Conservation (phyloP, 2,113 vertebrate genomes). For the Rhinopomastus cyanomelas region DNA sequence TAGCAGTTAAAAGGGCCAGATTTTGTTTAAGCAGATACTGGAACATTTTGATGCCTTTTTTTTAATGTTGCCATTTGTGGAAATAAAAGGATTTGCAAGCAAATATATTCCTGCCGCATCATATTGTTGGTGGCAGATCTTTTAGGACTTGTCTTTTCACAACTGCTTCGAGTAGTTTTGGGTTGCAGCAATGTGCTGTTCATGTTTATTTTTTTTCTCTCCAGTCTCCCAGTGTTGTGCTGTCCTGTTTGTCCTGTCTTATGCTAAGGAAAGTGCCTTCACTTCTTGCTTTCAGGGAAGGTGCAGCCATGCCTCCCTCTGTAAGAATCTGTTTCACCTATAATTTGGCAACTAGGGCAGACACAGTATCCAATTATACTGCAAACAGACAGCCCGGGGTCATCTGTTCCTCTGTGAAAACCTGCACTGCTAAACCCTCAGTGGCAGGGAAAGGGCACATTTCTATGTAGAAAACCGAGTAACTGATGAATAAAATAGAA, state of each 20-base stretch:
- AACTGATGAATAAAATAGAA: neutral
- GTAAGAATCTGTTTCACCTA: neutral
- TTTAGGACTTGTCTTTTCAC: neutral
- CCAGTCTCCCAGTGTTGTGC: neutral
- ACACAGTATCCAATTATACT: neutral
- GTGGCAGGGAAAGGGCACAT: neutral
- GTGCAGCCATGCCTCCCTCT: neutral
- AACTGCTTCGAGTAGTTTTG: neutral
- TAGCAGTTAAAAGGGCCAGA: neutral
- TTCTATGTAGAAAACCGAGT: neutral
- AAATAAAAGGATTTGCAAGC: constrained; percentile 1
- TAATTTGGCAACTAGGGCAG: neutral
- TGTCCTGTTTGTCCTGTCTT: neutral
- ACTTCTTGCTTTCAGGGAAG: neutral
- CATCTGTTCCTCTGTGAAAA: neutral
- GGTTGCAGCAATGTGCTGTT: neutral
- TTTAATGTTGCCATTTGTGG: neutral
- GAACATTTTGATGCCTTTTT: neutral
- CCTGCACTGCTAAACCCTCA: neutral
- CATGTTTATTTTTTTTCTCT: neutral
- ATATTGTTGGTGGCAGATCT: neutral
- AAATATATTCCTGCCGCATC: neutral
- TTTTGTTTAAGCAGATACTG: neutral
- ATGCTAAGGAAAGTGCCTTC: neutral
- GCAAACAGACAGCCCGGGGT: neutral